Conservation (phyloP, 2,797 vertebrate species). For the Rhinella marina region DNA sequence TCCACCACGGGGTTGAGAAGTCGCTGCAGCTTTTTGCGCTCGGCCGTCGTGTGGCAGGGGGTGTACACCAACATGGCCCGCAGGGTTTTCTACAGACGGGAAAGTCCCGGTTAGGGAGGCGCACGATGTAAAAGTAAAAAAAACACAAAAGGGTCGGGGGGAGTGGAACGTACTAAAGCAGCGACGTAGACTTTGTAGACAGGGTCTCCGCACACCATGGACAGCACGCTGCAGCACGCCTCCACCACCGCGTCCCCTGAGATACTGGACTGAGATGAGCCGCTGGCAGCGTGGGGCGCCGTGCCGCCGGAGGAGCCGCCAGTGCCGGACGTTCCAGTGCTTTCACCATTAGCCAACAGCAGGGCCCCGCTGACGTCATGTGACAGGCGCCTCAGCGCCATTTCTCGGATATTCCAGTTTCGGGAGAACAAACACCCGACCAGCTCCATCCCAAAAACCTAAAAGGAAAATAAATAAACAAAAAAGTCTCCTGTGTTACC, state of each 20-base stretch:
- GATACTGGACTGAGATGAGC: conserved; percentile 75
- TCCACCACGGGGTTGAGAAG: conserved; percentile 88
- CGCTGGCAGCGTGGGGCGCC: conserved; percentile 70
- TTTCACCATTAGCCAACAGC: conserved; percentile 86
- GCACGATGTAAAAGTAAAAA: conserved; percentile 9
- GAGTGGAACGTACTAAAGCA: conserved; percentile 83
- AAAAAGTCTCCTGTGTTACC: too few species aligned
- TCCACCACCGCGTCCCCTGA: conserved; percentile 86
- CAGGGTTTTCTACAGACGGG: conserved; percentile 81
- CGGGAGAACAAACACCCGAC: conserved; percentile 90
- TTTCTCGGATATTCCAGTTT: conserved; percentile 91
- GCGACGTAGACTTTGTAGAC: conserved; percentile 94
- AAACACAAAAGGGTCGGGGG: background rate
- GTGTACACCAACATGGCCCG: conserved; percentile 91
- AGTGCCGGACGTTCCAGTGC: conserved; percentile 78
- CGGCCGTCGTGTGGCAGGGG: conserved; percentile 81
- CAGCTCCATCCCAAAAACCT: conserved; percentile 89
- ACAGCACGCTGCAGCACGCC: conserved; percentile 86
- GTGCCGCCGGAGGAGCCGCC: conserved; percentile 67
- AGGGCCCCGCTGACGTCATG: conserved; percentile 89
- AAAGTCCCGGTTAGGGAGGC: conserved; percentile 1
- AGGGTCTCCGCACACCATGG: conserved; percentile 89
- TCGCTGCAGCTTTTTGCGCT: conserved; percentile 83
- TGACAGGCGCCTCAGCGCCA: conserved; percentile 86
- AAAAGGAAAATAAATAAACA: background rate